These are phyloP conservation scores for Drosophila seclusa DNA, from an alignment of 2,888 invertebrate genomes.

Conservation along the genomic window DNA sequence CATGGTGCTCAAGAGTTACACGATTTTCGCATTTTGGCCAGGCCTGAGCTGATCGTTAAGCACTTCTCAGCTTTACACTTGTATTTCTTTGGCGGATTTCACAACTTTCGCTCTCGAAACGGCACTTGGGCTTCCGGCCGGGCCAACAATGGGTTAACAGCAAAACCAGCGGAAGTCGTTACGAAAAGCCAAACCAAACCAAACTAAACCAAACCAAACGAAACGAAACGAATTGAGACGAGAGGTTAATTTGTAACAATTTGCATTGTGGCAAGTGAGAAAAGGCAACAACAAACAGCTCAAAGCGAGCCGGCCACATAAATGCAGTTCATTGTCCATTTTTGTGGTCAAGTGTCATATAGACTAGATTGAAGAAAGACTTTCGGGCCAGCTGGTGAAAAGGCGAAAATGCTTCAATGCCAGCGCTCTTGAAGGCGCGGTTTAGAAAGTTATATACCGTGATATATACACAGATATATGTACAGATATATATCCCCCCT, in stretches of 20 bases:
- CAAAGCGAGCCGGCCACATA: conserved; percentile 16
- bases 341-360: conserved; percentile 73
- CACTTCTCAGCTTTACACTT: conserved; percentile 12
- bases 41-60: conserved; percentile 2
- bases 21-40: conserved; percentile 65
- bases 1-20: conserved; percentile 41
- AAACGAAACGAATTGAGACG: conserved; percentile 48
- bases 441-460: conserved; percentile 63
- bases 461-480: neutral
- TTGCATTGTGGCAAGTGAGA: conserved; percentile 63
- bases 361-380: conserved; percentile 10
- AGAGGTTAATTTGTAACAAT: conserved; percentile 75
- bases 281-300: conserved; percentile 21
- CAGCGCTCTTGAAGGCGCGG: conserved; percentile 56
- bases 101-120: conserved; percentile 75
- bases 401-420: conserved; percentile 38
- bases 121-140: conserved; percentile 60
- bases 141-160: conserved; percentile 67
- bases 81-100: conserved; percentile 58
- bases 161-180: conserved; percentile 66
- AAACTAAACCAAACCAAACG: conserved; percentile 8
- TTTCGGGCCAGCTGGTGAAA: conserved; percentile 6
- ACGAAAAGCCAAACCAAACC: conserved; percentile 46
- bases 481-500: neutral
- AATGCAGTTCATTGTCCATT: conserved; percentile 29